A percentile compares a stretch with the other conserved stretches of the same genome.
phyloP scores from a whole-genome alignment of 1,140 invertebrate species.

The Drosophila setifemur region DNA sequence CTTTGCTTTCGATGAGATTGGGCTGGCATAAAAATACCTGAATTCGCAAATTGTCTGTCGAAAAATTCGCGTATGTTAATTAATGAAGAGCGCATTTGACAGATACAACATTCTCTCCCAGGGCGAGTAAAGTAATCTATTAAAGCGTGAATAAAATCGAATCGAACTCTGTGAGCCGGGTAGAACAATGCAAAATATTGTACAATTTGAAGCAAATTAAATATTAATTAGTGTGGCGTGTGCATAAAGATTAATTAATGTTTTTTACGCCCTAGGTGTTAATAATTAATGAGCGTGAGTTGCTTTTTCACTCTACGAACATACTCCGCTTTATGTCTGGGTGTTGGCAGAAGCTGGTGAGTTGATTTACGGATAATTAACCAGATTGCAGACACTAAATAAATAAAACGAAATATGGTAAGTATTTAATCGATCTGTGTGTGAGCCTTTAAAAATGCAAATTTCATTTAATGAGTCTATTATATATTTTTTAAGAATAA shows the following conservation, averaged over 20 bases:
- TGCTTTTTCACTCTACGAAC: not conserved
- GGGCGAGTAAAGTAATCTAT: conserved; percentile 13
- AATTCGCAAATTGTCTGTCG: conserved; percentile 35
- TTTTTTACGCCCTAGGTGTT: conserved; percentile 70
- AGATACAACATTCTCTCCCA: conserved; percentile 12
- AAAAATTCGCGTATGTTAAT: conserved; percentile 49
- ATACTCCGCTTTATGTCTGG: not conserved
- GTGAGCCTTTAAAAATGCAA: not conserved
- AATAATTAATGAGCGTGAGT: conserved; percentile 61
- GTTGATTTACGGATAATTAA: conserved; percentile 47
- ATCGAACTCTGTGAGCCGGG: conserved; percentile 3
- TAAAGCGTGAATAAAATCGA: conserved; percentile 19
- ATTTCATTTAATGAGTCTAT: not conserved
- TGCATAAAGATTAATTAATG: conserved; percentile 68
- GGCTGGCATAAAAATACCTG: conserved; percentile 44
- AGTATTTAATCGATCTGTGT: conserved; percentile 53
- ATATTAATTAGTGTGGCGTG: conserved; percentile 69
- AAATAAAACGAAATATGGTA: too few species aligned
- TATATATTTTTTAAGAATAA: not conserved
- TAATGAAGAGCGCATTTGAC: not conserved
- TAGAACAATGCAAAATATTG: conserved; percentile 53
- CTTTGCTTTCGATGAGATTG: conserved; percentile 12
- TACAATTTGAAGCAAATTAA: conserved; percentile 63
- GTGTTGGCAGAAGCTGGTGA: conserved; percentile 14
- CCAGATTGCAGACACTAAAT: conserved; percentile 36